phyloP scores from a whole-genome alignment of 2,113 vertebrate species.

The Plecotus auritus region DNA sequence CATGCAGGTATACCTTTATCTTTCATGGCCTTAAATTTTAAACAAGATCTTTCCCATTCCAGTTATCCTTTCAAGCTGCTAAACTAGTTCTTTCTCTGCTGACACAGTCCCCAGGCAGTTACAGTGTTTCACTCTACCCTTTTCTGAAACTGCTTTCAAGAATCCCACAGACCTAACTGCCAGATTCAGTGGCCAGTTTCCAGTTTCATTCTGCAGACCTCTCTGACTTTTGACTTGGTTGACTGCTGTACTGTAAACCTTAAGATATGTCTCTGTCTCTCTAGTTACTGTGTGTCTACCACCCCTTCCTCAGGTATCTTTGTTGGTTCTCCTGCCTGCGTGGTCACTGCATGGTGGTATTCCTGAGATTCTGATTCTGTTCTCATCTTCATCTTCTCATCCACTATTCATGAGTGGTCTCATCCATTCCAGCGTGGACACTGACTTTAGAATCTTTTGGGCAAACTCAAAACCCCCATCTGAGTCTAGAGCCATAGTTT shows the following conservation, averaged over 20 bases:
- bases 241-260: background rate
- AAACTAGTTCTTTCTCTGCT: background rate
- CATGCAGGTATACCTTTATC: background rate
- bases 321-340: background rate
- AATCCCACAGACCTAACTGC: background rate
- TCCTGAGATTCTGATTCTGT: background rate
- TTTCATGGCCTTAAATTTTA: background rate
- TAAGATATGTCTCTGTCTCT: background rate
- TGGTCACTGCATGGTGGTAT: background rate
- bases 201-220: background rate
- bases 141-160: conserved; percentile 7
- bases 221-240: background rate
- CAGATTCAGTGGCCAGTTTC: background rate
- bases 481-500: background rate
- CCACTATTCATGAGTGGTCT: background rate
- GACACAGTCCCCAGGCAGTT: background rate
- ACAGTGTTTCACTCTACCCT: background rate
- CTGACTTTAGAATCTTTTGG: background rate
- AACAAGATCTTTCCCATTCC: background rate
- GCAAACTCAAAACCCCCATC: background rate
- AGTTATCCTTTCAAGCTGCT: background rate
- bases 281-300: background rate
- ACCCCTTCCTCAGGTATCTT: background rate
- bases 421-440: background rate
- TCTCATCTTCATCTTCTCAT: background rate